These are phyloP conservation scores for Caenorhabditis latens DNA, from an alignment of 1,140 invertebrate species.

Conservation along the genomic window DNA sequence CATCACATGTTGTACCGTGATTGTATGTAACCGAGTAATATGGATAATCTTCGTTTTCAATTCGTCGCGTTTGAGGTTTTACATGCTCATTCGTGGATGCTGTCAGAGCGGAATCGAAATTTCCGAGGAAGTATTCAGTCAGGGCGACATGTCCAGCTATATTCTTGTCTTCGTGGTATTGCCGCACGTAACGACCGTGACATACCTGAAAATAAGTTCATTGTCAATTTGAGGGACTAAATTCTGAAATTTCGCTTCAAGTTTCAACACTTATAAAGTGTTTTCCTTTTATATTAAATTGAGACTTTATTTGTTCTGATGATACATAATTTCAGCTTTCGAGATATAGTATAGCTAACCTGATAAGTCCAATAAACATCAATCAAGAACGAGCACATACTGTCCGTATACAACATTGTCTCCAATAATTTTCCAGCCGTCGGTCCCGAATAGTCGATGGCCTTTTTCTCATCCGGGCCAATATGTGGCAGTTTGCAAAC, in stretches of 20 bases:
- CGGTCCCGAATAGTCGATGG: not conserved
- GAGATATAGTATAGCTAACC: not conserved
- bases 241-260: not conserved
- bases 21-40: constrained; percentile 65
- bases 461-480: constrained; percentile 32
- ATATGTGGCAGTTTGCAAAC: constrained; percentile 58
- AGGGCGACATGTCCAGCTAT: not conserved
- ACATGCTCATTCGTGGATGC: constrained; percentile 60
- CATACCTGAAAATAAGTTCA: constrained; percentile 51
- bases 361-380: constrained; percentile 57
- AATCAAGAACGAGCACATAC: constrained; percentile 35
- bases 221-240: constrained; percentile 13
- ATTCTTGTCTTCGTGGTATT: constrained; percentile 66
- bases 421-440: constrained; percentile 24
- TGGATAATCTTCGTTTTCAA: constrained; percentile 62
- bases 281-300: too few species aligned
- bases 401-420: constrained; percentile 10
- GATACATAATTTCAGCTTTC: too few species aligned
- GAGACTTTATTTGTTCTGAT: too few species aligned
- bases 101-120: constrained; percentile 22
- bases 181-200: constrained; percentile 62
- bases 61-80: constrained; percentile 62
- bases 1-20: constrained; percentile 87
- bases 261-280: too few species aligned
- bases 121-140: constrained; percentile 60